A percentile compares a stretch with the other conserved stretches of the same genome.
These are phyloP conservation scores for Cuniculus paca DNA, from an alignment of 2,797 vertebrate species.

Conservation along the genomic window DNA sequence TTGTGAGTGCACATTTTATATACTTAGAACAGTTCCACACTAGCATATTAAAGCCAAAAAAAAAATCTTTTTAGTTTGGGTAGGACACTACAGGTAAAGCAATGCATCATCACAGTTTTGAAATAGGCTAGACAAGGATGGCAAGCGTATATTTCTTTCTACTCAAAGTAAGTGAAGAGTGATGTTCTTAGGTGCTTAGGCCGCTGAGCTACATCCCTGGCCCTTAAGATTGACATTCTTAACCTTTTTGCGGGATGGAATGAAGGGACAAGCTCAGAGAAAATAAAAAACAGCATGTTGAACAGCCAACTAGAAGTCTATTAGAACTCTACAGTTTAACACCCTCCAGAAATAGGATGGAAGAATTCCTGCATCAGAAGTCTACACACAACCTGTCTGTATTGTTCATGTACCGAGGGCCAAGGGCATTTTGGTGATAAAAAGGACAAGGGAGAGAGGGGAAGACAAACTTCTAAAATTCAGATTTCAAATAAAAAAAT, in stretches of 20 bases:
- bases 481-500: neutral
- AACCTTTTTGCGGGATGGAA: neutral
- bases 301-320: neutral
- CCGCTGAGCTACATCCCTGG: too few species aligned
- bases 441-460: too few species aligned
- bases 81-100: neutral
- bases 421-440: neutral
- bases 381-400: neutral
- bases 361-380: neutral
- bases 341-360: neutral
- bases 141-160: slow-evolving; percentile 8
- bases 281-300: neutral
- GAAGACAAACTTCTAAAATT: neutral
- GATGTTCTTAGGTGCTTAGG: neutral
- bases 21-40: neutral
- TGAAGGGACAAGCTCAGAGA: neutral
- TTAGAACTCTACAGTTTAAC: neutral
- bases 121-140: neutral
- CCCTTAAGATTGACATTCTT: too few species aligned
- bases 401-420: neutral
- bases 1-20: slow-evolving; percentile 28
- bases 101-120: neutral
- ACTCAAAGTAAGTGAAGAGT: neutral
- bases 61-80: neutral
- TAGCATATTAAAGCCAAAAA: neutral